Conservation (phyloP, 1,140 invertebrate genomes). For the Diploscapter pachys region DNA sequence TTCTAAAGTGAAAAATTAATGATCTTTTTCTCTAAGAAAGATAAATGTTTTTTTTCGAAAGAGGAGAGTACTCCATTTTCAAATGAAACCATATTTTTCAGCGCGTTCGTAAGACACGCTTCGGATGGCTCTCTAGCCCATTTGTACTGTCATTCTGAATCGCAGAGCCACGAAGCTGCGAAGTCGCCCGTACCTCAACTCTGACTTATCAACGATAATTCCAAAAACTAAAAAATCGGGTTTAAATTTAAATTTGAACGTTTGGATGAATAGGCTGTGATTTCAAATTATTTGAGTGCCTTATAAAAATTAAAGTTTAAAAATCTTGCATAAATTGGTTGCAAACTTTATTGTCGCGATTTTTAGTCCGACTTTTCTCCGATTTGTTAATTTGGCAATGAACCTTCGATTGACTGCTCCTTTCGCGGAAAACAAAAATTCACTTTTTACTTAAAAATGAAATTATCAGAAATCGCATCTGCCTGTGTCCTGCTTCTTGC, state of each 20-base stretch:
- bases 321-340: not conserved
- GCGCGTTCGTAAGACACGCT: conserved; percentile 7
- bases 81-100: not conserved
- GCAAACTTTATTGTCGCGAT: not conserved
- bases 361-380: not conserved
- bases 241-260: not conserved
- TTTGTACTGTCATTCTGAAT: not conserved
- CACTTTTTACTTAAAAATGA: not conserved
- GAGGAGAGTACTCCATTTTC: not conserved
- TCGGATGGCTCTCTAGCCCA: conserved; percentile 2
- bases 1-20: too few species aligned
- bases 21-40: too few species aligned
- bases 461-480: not conserved
- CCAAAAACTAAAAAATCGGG: not conserved
- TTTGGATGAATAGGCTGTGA: not conserved
- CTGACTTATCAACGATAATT: not conserved
- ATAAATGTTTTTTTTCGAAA: too few species aligned
- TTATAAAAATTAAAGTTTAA: not conserved
- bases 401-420: not conserved
- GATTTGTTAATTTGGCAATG: not conserved
- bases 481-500: not conserved
- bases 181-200: too few species aligned
- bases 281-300: not conserved
- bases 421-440: not conserved
- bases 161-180: too few species aligned